Percentiles rank a stretch among this genome's conserved stretches.
These are phyloP conservation scores for Brachyhypopomus occidentalis DNA, from an alignment of 2,113 vertebrate species.

Conservation along the genomic window DNA sequence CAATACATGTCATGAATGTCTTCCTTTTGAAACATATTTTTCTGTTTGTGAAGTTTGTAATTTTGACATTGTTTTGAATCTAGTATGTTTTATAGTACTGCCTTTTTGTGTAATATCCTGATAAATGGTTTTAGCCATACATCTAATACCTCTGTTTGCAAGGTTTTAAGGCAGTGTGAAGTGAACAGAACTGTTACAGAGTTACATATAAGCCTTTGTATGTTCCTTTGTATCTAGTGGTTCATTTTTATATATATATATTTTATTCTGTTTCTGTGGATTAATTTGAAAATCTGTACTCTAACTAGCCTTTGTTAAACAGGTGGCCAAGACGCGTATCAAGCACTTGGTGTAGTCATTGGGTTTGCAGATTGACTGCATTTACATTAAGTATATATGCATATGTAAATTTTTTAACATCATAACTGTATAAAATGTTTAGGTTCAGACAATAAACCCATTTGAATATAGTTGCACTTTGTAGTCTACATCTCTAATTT, in stretches of 20 bases:
- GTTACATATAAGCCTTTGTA: not conserved
- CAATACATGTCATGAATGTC: not conserved
- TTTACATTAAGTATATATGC: constrained; percentile 1
- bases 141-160: constrained; percentile 2
- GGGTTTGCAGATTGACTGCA: not conserved
- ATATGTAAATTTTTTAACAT: not conserved
- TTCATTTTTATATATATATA: constrained; percentile 1
- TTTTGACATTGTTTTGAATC: constrained; percentile 15
- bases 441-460: constrained; percentile 26
- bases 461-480: constrained; percentile 7
- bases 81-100: not conserved
- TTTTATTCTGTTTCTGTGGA: constrained; percentile 13
- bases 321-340: constrained; percentile 25
- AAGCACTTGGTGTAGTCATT: constrained; percentile 24
- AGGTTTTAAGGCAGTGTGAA: not conserved
- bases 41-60: not conserved
- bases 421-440: constrained; percentile 3
- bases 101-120: not conserved
- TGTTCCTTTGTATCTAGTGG: constrained; percentile 4
- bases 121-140: not conserved
- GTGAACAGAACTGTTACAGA: not conserved
- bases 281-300: not conserved
- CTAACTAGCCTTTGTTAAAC: not conserved
- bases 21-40: not conserved
- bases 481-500: not conserved